Base-by-base conservation (phyloP, 2,113 vertebrate genomes). In the Bolborhynchus lineola region DNA sequence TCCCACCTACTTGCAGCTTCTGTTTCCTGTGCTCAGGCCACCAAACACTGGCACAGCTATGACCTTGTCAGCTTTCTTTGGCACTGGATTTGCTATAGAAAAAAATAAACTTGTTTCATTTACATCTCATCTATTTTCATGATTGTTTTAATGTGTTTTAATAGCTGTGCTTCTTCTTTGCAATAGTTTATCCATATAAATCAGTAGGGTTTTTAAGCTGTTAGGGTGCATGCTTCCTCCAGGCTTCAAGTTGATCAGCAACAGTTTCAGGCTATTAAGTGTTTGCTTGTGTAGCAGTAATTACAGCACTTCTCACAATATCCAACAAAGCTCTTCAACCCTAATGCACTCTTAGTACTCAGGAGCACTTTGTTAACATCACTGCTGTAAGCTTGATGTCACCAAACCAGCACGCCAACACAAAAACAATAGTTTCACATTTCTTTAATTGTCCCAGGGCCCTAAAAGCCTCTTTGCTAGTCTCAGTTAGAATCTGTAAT, bases 181-280 rank as follows among this genome's bases (percentile, higher is more conserved):
- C 2, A 44, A 33, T 4, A 85, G 29, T 3, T 82, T 88, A 65
- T 77, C 37, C 37, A 14, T 4, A 15, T 20, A 44, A 37, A 42
- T 17, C 60, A 18, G 41, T 4, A 49, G 18, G 10, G 6, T 5
- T 55, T 59, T 71, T 90, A 64, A 72, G 68, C n/a, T 78, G 46
- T n/a, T 46, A 15, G 47, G 47, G 29, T 15, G 82, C 0, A 1
- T 19, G 26, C 55, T 84, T 75, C 21, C 55, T 53, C 11, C 33
- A 72, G 63, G 18, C 33, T 77, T 82, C 2, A 1, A 14, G 5
- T 23, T 1, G 1, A 17, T 25, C 3, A 5, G 4, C 12, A 53
- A 25, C 26, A 49, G 55, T 41, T 79, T 72, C 2, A 7, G 25
- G 23, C 47, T 28, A 33, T 47, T 11, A 23, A 78, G 39, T 6